Conservation (phyloP, 2,797 vertebrate species). For the Sebastolobus alascanus region DNA sequence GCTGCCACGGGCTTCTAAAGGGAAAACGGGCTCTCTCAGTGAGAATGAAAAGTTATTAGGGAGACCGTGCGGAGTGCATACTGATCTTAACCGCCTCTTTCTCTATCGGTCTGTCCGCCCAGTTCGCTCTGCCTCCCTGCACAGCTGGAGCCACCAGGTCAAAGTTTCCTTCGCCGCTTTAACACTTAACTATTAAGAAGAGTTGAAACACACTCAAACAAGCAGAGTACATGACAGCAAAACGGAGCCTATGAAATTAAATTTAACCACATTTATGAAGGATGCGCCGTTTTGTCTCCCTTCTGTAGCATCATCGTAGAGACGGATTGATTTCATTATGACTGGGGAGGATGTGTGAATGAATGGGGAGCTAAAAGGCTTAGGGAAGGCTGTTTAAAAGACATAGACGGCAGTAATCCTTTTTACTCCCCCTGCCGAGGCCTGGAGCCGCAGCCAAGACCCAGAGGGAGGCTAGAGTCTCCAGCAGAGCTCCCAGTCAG, state of each 20-base stretch:
- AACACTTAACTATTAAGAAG: conserved; percentile 3
- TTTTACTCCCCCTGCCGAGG: conserved; percentile 65
- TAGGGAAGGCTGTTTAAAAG: conserved; percentile 81
- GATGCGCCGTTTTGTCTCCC: conserved; percentile 29
- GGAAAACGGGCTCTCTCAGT: conserved; percentile 50
- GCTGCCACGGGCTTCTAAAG: conserved; percentile 56
- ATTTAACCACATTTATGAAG: conserved; percentile 37
- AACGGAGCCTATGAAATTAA: conserved; percentile 46
- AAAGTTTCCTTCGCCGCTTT: background rate
- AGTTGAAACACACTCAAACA: conserved; percentile 7
- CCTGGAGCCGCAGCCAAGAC: conserved; percentile 62
- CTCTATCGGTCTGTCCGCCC: conserved; percentile 30
- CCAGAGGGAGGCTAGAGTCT: conserved; percentile 70
- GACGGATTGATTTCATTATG: conserved; percentile 75
- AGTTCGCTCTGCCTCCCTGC: conserved; percentile 8
- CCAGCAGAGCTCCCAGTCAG: conserved; percentile 63
- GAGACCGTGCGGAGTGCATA: conserved; percentile 49
- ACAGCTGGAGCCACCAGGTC: conserved; percentile 43
- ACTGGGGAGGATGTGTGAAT: conserved; percentile 60
- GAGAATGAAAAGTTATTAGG: conserved; percentile 67
- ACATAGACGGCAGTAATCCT: conserved; percentile 78
- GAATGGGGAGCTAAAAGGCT: conserved; percentile 80
- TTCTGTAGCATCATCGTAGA: background rate
- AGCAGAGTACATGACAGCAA: conserved; percentile 33
- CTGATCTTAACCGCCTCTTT: conserved; percentile 57